These are phyloP conservation scores for Eristalis tenax DNA, from an alignment of 2,888 invertebrate genomes.

Conservation along the genomic window DNA sequence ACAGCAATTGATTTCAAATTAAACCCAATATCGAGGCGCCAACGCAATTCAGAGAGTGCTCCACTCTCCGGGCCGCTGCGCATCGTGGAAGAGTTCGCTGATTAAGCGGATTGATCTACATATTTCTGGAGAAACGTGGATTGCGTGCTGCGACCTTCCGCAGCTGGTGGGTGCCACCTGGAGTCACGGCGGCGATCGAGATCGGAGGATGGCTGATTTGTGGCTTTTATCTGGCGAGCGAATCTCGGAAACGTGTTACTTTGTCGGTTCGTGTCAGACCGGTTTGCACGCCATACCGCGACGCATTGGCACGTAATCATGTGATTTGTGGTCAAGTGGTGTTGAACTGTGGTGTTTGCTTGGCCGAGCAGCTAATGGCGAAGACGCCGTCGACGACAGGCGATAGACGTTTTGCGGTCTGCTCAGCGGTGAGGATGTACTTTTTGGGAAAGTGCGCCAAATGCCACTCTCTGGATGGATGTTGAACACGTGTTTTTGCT, in stretches of 20 bases:
- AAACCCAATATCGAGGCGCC: neutral
- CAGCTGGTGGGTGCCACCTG: neutral
- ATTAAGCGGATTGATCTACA: conserved; percentile 28
- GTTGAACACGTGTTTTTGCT: neutral
- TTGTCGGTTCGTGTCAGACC: neutral
- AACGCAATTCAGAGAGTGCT: neutral
- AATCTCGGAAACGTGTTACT: neutral
- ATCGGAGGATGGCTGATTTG: neutral
- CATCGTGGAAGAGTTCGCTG: neutral
- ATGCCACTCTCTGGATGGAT: neutral
- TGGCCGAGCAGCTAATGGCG: neutral
- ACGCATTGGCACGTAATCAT: neutral
- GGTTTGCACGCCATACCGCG: neutral
- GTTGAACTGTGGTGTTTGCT: neutral
- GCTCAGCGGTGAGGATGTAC: neutral
- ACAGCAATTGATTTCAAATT: neutral
- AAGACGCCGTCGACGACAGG: neutral
- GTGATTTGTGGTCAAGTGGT: neutral
- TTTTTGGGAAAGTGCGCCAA: neutral
- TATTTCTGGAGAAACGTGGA: conserved; percentile 26
- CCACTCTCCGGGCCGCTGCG: neutral
- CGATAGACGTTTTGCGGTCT: neutral
- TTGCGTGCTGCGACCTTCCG: neutral
- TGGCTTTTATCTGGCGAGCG: neutral
- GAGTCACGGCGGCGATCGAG: neutral